Evolutionary conservation across 2,797 vertebrate species (phyloP), one percentile per base, ranked within the genome.

Genomic region (Nannoperca australis): DNA sequence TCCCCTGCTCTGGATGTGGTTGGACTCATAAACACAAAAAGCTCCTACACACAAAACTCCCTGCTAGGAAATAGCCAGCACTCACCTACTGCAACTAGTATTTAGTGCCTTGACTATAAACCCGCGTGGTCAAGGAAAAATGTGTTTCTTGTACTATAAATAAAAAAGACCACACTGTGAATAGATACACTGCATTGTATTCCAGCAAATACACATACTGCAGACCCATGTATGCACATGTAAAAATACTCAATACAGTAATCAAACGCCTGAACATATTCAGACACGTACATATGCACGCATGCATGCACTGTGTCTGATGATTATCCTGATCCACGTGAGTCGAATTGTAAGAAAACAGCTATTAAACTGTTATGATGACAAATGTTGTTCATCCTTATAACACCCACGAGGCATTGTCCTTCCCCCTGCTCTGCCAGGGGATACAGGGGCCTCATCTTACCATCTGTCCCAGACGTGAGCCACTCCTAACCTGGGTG

Each of bases 391-490:
- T 92, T 85, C 81, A 73, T 89, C 74, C 81, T 85, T 71, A 82
- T 88, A 86, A 92, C 83, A 88, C 85, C 89, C 91, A 90, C 75
- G 77, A 91, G 89, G 85, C 88, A 76, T 89, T 90, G 85, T 90
- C 87, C 88, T 86, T 91, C 85, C 73, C 55, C 74, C 73, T 87
- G 60, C 55, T 83, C 72, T 84, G 65, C 76, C 81, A 84, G 73
- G 76, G 88, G 82, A 89, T 75, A 71, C 82, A 87, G 75, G 76
- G 87, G 76, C 91, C 89, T 91, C 92, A 81, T 89, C 86, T 89
- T 78, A 85, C 93, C 94, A 95, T 95, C 93, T 94, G 94, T 92
- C 89, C 89, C 88, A 82, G 86, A 87, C 81, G 56, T 79, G 83
- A 91, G 85, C 85, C 88, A 60, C 73, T 89, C 76, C 61, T 82